phyloP scores from a whole-genome alignment of 2,888 invertebrate genomes.

The Andrena flavipes region DNA sequence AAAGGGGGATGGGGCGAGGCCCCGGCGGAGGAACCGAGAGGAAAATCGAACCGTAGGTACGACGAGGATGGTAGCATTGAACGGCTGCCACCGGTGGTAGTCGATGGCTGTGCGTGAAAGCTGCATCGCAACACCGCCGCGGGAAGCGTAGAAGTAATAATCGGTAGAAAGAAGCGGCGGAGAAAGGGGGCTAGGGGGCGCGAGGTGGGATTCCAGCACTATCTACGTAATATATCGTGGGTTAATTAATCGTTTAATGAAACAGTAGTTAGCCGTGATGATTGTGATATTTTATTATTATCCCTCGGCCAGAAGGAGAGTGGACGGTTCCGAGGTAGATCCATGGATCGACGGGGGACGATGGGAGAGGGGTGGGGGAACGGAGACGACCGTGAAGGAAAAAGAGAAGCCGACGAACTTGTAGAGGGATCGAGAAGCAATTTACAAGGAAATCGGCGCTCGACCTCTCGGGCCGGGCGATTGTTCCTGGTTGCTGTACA shows the following conservation, averaged over 20 bases:
- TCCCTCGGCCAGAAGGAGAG: slow-evolving; percentile 62
- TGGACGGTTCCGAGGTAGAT: slow-evolving; percentile 43
- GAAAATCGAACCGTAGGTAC: slow-evolving; percentile 14
- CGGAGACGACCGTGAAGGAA: slow-evolving; percentile 28
- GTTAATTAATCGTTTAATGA: slow-evolving; percentile 84
- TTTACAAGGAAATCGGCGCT: slow-evolving; percentile 76
- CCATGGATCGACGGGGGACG: slow-evolving; percentile 55
- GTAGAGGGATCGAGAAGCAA: slow-evolving; percentile 72
- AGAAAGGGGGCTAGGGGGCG: slow-evolving; percentile 34
- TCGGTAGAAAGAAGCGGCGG: slow-evolving; percentile 41
- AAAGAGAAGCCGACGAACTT: slow-evolving; percentile 26
- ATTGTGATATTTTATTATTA: slow-evolving; percentile 82
- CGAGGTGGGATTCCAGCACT: slow-evolving; percentile 63
- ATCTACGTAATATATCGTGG: slow-evolving; percentile 82
- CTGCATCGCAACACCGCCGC: slow-evolving; percentile 58
- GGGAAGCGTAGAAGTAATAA: slow-evolving; percentile 54
- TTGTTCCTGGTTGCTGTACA: slow-evolving; percentile 64
- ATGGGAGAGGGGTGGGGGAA: slow-evolving; percentile 32
- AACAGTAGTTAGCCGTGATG: slow-evolving; percentile 84
- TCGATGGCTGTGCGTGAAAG: slow-evolving; percentile 30
- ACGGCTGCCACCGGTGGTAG: slow-evolving; percentile 27
- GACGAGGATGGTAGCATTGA: slow-evolving; percentile 27
- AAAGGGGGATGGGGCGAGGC: slow-evolving; percentile 23
- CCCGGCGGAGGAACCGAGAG: not conserved
- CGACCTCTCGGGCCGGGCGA: slow-evolving; percentile 57